A percentile compares a stretch with the other conserved stretches of the same genome.
Conservation (phyloP, 2,888 invertebrate species). For the Cryptocephalus moraei region DNA sequence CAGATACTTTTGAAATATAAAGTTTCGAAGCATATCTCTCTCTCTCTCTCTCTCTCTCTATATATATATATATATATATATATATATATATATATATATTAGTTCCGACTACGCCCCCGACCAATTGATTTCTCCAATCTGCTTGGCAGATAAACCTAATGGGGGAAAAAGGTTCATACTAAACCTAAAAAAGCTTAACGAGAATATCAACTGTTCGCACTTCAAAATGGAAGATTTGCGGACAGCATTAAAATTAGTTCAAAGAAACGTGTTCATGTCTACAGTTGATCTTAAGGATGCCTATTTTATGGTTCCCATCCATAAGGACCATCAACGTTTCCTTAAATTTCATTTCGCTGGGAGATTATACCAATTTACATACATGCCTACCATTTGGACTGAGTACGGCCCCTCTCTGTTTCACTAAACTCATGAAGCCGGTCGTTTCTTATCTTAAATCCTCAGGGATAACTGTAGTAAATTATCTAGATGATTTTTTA, state of each 20-base stretch:
- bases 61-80: too few species aligned
- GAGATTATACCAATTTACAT: conserved; percentile 15
- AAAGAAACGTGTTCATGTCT: conserved; percentile 5
- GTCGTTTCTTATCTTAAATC: conserved; percentile 8
- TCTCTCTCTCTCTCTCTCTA: too few species aligned
- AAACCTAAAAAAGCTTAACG: conserved; percentile 16
- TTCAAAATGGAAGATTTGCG: conserved; percentile 21
- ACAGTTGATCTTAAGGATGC: conserved; percentile 14
- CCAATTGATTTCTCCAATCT: conserved; percentile 16
- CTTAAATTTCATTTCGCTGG: conserved; percentile 15
- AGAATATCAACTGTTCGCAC: conserved; percentile 14
- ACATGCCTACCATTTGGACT: conserved; percentile 13
- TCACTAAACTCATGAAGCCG: conserved; percentile 20
- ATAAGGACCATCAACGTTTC: conserved; percentile 11
- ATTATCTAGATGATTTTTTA: conserved; percentile 16
- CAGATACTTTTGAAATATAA: too few species aligned
- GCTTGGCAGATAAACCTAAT: conserved; percentile 15
- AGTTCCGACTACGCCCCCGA: background rate
- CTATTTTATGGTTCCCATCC: conserved; percentile 15
- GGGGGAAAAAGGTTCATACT: conserved; percentile 14
- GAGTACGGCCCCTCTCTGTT: conserved; percentile 14
- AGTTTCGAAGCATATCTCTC: too few species aligned
- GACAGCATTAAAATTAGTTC: conserved; percentile 14
- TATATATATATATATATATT: too few species aligned
- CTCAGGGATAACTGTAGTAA: conserved; percentile 9